These are phyloP conservation scores for Pemphigus obesinymphae DNA, from an alignment of 1,140 invertebrate species.

Conservation along the genomic window DNA sequence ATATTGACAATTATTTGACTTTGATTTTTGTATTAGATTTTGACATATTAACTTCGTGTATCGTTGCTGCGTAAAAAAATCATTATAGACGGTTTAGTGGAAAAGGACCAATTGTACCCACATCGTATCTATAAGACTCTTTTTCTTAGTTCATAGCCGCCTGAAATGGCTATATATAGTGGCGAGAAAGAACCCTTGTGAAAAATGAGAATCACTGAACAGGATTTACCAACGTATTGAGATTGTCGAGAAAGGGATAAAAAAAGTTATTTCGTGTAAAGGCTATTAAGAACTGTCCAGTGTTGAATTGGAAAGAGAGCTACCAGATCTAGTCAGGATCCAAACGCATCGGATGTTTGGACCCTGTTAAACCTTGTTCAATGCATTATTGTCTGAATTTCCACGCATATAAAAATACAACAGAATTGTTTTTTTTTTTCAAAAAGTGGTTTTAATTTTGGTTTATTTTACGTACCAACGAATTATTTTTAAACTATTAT, in stretches of 20 bases:
- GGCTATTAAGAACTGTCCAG: not conserved
- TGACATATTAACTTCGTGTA: not conserved
- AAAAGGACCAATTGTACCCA: not conserved
- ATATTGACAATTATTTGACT: too few species aligned
- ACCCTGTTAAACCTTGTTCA: not conserved
- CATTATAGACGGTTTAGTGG: not conserved
- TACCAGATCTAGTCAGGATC: not conserved
- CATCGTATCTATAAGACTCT: too few species aligned
- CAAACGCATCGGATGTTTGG: not conserved
- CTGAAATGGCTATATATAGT: too few species aligned
- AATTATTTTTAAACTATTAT: not conserved
- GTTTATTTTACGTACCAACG: not conserved
- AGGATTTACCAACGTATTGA: not conserved
- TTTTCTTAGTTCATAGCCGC: too few species aligned
- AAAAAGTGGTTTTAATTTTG: not conserved
- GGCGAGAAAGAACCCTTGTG: not conserved
- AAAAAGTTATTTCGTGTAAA: not conserved
- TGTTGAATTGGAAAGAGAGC: not conserved
- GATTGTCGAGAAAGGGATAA: not conserved
- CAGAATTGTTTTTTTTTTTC: not conserved
- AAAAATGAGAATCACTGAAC: not conserved
- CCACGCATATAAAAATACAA: not conserved
- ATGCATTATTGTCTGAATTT: not conserved
- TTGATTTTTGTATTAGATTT: not conserved
- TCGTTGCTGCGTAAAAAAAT: not conserved